These are phyloP conservation scores for Philypnodon macrostomus DNA, from an alignment of 2,797 vertebrate genomes.

Conservation along the genomic window DNA sequence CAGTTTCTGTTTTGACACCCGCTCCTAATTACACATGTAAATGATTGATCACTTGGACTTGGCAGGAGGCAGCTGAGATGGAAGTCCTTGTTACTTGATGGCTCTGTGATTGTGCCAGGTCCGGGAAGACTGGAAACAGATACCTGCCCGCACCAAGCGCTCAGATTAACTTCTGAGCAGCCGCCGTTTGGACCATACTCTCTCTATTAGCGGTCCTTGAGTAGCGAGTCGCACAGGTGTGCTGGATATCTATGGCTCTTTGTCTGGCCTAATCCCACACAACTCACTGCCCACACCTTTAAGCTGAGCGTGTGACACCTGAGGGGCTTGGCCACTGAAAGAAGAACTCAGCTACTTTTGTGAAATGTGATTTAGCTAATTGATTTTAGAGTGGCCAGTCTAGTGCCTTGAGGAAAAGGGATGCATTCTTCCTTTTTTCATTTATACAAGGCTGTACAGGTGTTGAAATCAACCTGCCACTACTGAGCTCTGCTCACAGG, in stretches of 20 bases:
- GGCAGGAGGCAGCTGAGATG: slow-evolving; percentile 53
- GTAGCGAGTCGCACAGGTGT: slow-evolving; percentile 72
- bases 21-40: slow-evolving; percentile 81
- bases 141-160: no score
- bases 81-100: slow-evolving; percentile 59
- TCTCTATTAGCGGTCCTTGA: slow-evolving; percentile 64
- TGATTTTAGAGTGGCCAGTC: slow-evolving; percentile 77
- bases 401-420: slow-evolving; percentile 39
- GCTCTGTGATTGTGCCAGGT: slow-evolving; percentile 46
- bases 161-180: slow-evolving; percentile 79
- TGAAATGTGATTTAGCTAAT: slow-evolving; percentile 83
- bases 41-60: slow-evolving; percentile 81
- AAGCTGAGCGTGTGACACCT: slow-evolving; percentile 68
- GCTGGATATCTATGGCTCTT: slow-evolving; percentile 71
- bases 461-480: slow-evolving; percentile 40
- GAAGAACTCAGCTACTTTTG: slow-evolving; percentile 71
- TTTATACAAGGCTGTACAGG: slow-evolving; percentile 32
- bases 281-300: slow-evolving; percentile 57
- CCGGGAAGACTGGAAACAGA: slow-evolving; percentile 64
- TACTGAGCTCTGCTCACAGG: slow-evolving; percentile 24
- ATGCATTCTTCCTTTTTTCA: slow-evolving; percentile 16
- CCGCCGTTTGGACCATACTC: slow-evolving; percentile 70
- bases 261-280: slow-evolving; percentile 78
- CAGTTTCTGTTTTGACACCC: slow-evolving; percentile 83
- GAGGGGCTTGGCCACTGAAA: slow-evolving; percentile 66